phyloP scores from a whole-genome alignment of 2,888 invertebrate genomes.

The Gerris lacustris region DNA sequence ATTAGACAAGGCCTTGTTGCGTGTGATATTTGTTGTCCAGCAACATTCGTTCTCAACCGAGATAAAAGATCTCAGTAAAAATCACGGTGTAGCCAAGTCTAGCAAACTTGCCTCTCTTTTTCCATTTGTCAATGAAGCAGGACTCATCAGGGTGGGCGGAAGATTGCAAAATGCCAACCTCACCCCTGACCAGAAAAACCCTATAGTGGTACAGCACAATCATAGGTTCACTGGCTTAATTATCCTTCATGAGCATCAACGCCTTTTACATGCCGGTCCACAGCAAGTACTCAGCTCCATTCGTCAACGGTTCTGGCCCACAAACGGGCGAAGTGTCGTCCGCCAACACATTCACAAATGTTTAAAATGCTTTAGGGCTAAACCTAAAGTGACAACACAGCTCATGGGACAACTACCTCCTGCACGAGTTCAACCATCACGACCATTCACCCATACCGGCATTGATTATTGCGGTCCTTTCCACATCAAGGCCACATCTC shows the following conservation, averaged over 20 bases:
- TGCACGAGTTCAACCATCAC: conserved; percentile 1
- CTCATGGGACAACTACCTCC: conserved; percentile 13
- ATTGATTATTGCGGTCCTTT: conserved; percentile 16
- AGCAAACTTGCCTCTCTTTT: conserved; percentile 25
- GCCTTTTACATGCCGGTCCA: conserved; percentile 23
- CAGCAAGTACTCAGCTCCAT: conserved; percentile 26
- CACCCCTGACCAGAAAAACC: conserved; percentile 29
- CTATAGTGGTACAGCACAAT: conserved; percentile 28
- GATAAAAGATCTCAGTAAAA: background rate
- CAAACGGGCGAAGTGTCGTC: conserved; percentile 23
- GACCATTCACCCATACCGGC: conserved; percentile 8
- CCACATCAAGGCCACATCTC: conserved; percentile 20
- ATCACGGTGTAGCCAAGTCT: background rate
- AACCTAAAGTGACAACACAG: background rate
- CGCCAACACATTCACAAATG: conserved; percentile 24
- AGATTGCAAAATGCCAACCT: conserved; percentile 27
- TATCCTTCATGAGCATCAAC: conserved; percentile 16
- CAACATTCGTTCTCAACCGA: background rate
- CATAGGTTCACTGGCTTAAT: conserved; percentile 16
- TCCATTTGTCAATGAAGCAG: conserved; percentile 31
- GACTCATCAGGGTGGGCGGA: conserved; percentile 21
- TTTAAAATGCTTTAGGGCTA: conserved; percentile 24
- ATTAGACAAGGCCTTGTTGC: background rate
- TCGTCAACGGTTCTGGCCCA: conserved; percentile 28
- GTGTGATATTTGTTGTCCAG: background rate